phyloP scores from a whole-genome alignment of 2,888 invertebrate species.

The Trichogramma dendrolimi region DNA sequence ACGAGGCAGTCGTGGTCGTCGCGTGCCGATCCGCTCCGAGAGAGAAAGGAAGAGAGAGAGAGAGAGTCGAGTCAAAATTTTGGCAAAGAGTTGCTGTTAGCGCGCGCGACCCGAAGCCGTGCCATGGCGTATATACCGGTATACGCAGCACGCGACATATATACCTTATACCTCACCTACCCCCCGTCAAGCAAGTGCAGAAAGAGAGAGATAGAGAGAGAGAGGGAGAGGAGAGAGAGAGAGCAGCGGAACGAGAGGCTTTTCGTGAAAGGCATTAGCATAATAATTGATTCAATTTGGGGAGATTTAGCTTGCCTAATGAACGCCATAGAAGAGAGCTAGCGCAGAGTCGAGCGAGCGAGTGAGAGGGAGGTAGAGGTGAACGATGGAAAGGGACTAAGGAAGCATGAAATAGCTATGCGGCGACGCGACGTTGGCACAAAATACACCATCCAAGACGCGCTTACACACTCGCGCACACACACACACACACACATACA shows the following conservation, averaged over 20 bases:
- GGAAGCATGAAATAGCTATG: conserved; percentile 41
- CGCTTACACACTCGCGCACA: too few relatives aligned
- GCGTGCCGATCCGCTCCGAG: not conserved
- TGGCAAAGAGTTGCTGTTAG: too few relatives aligned
- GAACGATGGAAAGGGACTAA: conserved; percentile 43
- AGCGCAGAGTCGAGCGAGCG: not conserved
- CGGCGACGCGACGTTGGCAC: conserved; percentile 36
- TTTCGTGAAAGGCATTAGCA: conserved; percentile 45
- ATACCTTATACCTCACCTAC: too few relatives aligned
- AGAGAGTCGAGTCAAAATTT: not conserved
- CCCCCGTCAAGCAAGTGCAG: not conserved
- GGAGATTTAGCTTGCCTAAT: conserved; percentile 47
- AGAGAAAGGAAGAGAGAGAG: not conserved
- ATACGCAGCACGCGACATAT: too few relatives aligned
- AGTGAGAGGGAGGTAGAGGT: conserved; percentile 15
- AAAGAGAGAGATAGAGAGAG: not conserved
- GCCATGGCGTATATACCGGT: too few relatives aligned
- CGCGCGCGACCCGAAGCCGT: too few relatives aligned
- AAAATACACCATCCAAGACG: conserved; percentile 20
- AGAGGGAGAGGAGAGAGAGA: not conserved
- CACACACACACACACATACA: too few relatives aligned
- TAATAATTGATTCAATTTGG: conserved; percentile 51
- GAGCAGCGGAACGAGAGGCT: conserved; percentile 32
- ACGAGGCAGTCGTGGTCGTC: too few relatives aligned
- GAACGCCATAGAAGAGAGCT: conserved; percentile 39